phyloP scores from a whole-genome alignment of 2,113 vertebrate genomes.

The Zapus hudsonius region DNA sequence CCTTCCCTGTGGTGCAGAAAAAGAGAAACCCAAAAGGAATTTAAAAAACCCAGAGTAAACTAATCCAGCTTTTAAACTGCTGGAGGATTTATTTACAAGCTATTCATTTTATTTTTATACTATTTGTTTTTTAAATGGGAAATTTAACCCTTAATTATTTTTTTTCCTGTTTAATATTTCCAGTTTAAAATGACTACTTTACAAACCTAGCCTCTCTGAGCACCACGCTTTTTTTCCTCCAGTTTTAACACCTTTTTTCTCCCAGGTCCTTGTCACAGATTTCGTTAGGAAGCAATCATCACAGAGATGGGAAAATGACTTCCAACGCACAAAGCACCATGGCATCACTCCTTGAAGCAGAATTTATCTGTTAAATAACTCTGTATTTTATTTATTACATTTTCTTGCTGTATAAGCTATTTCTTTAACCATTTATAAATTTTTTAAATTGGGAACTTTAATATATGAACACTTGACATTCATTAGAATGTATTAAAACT shows the following conservation, averaged over 20 bases:
- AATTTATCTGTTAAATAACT: not conserved
- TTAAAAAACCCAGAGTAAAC: not conserved
- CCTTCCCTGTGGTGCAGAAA: not conserved
- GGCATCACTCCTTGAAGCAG: not conserved
- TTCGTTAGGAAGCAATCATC: not conserved
- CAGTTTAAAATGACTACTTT: not conserved
- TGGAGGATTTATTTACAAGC: not conserved
- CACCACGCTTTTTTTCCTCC: not conserved
- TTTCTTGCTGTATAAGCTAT: not conserved
- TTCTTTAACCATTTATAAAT: not conserved
- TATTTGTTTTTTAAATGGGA: not conserved
- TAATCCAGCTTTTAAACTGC: not conserved
- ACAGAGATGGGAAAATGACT: not conserved
- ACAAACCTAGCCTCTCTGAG: not conserved
- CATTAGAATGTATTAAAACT: not conserved
- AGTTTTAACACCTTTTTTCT: not conserved
- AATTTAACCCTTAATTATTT: not conserved
- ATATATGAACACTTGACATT: not conserved
- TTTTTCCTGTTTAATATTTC: conserved; percentile 31
- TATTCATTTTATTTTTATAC: no score
- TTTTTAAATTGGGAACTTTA: no score
- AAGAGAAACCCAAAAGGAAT: not conserved
- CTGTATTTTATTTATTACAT: not conserved
- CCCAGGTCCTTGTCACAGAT: not conserved
- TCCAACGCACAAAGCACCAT: not conserved